Base-by-base conservation (phyloP, 2,797 vertebrate species). In the Mycteria americana region DNA sequence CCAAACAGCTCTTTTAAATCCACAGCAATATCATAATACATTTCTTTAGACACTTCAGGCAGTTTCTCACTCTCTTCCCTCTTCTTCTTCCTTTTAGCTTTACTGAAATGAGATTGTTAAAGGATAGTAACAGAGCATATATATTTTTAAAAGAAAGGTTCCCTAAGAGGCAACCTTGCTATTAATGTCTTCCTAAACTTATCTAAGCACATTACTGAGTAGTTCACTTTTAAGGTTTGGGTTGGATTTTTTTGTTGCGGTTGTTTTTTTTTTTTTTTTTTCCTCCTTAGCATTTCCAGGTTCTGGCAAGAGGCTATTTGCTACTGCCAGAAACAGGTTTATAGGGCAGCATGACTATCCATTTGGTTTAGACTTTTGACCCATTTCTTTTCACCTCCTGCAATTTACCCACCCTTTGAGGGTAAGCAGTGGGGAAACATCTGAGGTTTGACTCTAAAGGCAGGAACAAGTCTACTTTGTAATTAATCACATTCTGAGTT, bases 11-110 rank as follows among this genome's bases (percentile, higher is more conserved):
- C 98, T 97, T 99, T 99, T 72, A 99, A 97, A 93, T 99, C 98
- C 2, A 78, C 91, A 6, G 98, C 92, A 67, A 99, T 98, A 4
- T 99, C 92, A 7, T 98, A 99, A 92, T 98, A 99, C 18, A 97
- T 98, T 73, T 99, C 98, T 95, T 98, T 98, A 53, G 99, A 99
- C 17, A 99, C 99, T 30, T 99, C 98, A 2, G 99, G 99, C 16
- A 98, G 95, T 88, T 98, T 99, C 95, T 98, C 98, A 16, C 97
- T 98, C 94, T 99, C 99, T 39, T 99, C 97, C 21, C 97, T 98
- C 94, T 98, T 99, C 97, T 98, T 99, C 94, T 97, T 98, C 77
- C 97, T 97, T 73, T 98, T 97, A 8, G 98, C 88, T 97, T 99
- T 99, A 83, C 99, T 99, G 76, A 50, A 94, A 94, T 21, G 22